These are phyloP conservation scores for Pogonus chalceus DNA, from an alignment of 1,140 invertebrate species.

Conservation along the genomic window DNA sequence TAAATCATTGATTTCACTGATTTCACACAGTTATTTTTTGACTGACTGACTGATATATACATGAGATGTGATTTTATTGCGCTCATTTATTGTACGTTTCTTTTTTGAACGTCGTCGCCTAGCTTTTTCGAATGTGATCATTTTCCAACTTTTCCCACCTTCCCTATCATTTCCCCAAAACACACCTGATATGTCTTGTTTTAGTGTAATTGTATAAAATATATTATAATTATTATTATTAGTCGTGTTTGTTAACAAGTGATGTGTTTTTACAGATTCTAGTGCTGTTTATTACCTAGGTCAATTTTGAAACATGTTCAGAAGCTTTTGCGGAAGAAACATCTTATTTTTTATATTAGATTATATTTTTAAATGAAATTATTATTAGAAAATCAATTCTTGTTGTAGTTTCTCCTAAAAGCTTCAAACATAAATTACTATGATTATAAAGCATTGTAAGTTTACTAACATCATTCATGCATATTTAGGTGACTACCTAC, in stretches of 20 bases:
- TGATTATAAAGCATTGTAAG: neutral
- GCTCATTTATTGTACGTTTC: neutral
- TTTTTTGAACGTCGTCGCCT: neutral
- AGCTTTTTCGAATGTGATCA: neutral
- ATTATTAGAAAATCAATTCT: neutral
- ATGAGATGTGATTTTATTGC: neutral
- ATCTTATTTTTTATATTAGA: slow-evolving; percentile 7
- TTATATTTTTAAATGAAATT: slow-evolving; percentile 4
- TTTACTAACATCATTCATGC: slow-evolving; percentile 2
- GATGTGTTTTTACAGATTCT: slow-evolving; percentile 7
- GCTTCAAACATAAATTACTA: neutral
- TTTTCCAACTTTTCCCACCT: neutral
- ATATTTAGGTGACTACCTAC: neutral
- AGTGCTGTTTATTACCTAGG: slow-evolving; percentile 2
- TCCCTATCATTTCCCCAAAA: neutral
- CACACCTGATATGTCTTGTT: neutral
- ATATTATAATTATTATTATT: neutral
- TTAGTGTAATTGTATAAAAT: slow-evolving; percentile 2
- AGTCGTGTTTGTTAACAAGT: slow-evolving; percentile 5
- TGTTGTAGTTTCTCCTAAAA: neutral
- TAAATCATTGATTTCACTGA: slow-evolving; percentile 36
- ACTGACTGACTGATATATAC: neutral
- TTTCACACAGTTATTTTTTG: neutral
- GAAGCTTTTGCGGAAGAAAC: neutral
- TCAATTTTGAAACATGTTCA: neutral